These are phyloP conservation scores for Marasmarcha lunaedactyla DNA, from an alignment of 2,888 invertebrate species.

Conservation along the genomic window DNA sequence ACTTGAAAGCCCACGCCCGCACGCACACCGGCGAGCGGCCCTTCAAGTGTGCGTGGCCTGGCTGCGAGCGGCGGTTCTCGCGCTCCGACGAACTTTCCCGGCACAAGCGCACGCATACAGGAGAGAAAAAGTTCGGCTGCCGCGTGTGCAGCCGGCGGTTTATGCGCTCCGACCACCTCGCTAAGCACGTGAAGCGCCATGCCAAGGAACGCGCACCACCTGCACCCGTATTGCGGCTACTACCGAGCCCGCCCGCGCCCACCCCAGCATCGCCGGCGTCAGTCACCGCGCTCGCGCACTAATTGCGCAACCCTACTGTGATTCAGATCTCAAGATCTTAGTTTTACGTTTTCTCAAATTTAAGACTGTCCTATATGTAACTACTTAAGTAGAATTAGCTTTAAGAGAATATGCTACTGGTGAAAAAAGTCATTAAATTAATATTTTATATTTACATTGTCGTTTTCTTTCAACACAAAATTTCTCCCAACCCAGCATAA, in stretches of 20 bases:
- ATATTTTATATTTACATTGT: too few species aligned
- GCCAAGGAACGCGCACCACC: conserved; percentile 75
- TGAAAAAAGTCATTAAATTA: neutral
- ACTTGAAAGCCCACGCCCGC: conserved; percentile 93
- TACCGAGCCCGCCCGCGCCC: conserved; percentile 37
- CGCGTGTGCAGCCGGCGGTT: conserved; percentile 82
- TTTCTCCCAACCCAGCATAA: too few species aligned
- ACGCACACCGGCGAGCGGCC: conserved; percentile 95
- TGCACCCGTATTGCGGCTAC: conserved; percentile 45
- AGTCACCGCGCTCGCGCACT: conserved; percentile 18
- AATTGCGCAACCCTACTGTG: conserved; percentile 37
- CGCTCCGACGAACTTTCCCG: conserved; percentile 93
- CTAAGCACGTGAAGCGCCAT: conserved; percentile 92
- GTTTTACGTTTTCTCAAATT: conserved; percentile 50
- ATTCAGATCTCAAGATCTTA: conserved; percentile 65
- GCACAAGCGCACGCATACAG: conserved; percentile 93
- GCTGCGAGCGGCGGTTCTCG: conserved; percentile 88
- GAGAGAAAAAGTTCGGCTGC: conserved; percentile 95
- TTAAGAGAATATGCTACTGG: conserved; percentile 23
- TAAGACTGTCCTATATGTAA: conserved; percentile 62
- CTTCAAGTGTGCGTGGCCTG: conserved; percentile 88
- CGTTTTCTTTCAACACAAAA: too few species aligned
- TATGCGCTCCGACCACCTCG: conserved; percentile 93
- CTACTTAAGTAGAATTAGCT: conserved; percentile 57
- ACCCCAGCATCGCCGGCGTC: conserved; percentile 17